Evolutionary conservation across 1,140 invertebrate species (phyloP), one percentile per base, ranked within the genome.

Genomic region (Tetramorium alpestre): DNA sequence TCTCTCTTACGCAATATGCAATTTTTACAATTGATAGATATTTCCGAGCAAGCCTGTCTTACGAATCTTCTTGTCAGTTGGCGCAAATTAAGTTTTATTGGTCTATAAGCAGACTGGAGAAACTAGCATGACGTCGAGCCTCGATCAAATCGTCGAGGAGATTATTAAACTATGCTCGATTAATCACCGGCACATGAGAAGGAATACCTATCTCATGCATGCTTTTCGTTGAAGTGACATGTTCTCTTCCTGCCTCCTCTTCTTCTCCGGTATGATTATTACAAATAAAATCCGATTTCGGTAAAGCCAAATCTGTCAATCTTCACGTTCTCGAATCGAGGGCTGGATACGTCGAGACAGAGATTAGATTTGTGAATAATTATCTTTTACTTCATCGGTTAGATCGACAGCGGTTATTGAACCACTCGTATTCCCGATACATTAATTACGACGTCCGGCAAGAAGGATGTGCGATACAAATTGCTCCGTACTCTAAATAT

Each of bases 331-430:
- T 60, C 60, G 41, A 64, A 33, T 33, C 10, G 72, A 41, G 22
- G 47, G n/a, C 33, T 16, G 11, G 5, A 49, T 41, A 54, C 13
- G 13, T 3, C n/a, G 47, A 69, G 33, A 69, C 58, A 69, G 10
- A 70, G 16, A 22, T 67, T 13, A 28, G n/a, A 80, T 81, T 54
- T 81, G 33, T 33, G 64, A 81, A 70, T 81, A 81, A 81, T 81
- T 81, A 70, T 58, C 64, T 70, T 38, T 81, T 56, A 22, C n/a
- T 54, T 56, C 47, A 10, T 69, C 64, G 64, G 33, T 41, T 25
- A 22, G n/a, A 56, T 41, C 49, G 65, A 70, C 44, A 33, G n/a
- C 22, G 22, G 7, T 56, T 56, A 81, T 56, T 49, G 33, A 69
- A 33, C 11, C 62, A n/a, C 13, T 69, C 41, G 25, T 25, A 69